Evolutionary conservation across 2,888 invertebrate genomes (phyloP).

Genomic region (Apamea anceps): DNA sequence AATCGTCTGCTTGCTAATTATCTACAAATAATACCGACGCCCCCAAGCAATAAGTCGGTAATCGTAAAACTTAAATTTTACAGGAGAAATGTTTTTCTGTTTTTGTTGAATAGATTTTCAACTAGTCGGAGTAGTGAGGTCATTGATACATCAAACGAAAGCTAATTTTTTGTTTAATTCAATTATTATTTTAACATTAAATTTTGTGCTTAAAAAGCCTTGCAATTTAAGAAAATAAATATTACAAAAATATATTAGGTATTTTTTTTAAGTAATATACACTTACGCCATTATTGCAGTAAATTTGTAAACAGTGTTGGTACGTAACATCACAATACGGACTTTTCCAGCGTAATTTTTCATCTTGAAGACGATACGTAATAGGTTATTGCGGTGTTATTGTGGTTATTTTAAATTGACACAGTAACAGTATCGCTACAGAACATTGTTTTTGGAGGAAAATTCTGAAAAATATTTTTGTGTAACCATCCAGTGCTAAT

Average conservation of each 20-base stretch:
- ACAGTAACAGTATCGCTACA: neutral
- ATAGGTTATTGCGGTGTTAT: neutral
- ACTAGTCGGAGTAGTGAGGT: too few relatives aligned
- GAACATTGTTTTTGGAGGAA: neutral
- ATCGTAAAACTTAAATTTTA: neutral
- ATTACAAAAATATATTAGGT: too few relatives aligned
- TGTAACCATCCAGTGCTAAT: too few relatives aligned
- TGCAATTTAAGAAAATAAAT: too few relatives aligned
- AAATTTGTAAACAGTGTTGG: too few relatives aligned
- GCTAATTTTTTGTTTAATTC: neutral
- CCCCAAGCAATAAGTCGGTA: neutral
- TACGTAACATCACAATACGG: neutral
- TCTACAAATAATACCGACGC: neutral
- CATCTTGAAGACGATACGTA: neutral
- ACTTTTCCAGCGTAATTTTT: neutral
- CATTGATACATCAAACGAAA: neutral
- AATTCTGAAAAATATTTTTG: too few relatives aligned
- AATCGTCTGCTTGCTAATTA: too few relatives aligned
- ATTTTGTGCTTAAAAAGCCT: too few relatives aligned
- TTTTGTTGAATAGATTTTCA: neutral
- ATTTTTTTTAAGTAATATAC: too few relatives aligned
- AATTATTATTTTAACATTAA: too few relatives aligned
- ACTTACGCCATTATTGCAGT: too few relatives aligned
- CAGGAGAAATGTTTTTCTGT: neutral
- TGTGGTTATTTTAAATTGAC: neutral